Evolutionary conservation across 2,113 vertebrate species (phyloP), one percentile per base, ranked within the genome.

Genomic region (Xerus inauris): DNA sequence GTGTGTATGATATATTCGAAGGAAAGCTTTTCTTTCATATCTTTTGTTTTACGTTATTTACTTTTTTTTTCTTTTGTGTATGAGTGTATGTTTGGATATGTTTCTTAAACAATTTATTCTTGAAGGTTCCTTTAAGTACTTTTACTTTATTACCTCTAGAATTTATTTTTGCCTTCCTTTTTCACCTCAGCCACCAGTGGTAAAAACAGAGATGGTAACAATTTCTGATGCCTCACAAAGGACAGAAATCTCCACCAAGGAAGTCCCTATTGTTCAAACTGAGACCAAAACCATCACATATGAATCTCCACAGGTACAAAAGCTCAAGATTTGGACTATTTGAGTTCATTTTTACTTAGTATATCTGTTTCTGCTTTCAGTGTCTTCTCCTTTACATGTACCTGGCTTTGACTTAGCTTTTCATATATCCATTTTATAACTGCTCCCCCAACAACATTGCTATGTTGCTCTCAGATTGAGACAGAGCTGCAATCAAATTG

Each of bases 221-320:
- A 99, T 99, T 99, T 99, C 99, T 97, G 99, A 99, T 99, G 99
- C 99, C 62, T 98, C 99, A 79, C 99, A 99, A 98, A 99, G 99
- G 98, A 99, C 99, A 64, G 99, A 99, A 98, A 99, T 99, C 98
- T 99, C 99, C 82, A 99, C 99, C 98, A 99, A 99, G 98, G 99
- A 99, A 99, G 99, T 99, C 95, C 99, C 99, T 94, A 99, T 99
- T 99, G 99, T 99, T 91, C 99, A 99, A 98, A 99, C 99, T 65
- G 99, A 99, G 99, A 99, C 99, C 98, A 99, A 99, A 99, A 99
- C 99, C 97, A 99, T 99, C 99, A 99, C 99, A 13, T 99, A 99
- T 91, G 99, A 99, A 98, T 99, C 99, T 87, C 99, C 99, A 75
- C 99, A 99, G 99, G 99, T 99, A 99, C 6, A 14, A 4, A 94